These are phyloP conservation scores for Arrhamphus sclerolepis DNA, from an alignment of 2,797 vertebrate genomes.

Conservation along the genomic window DNA sequence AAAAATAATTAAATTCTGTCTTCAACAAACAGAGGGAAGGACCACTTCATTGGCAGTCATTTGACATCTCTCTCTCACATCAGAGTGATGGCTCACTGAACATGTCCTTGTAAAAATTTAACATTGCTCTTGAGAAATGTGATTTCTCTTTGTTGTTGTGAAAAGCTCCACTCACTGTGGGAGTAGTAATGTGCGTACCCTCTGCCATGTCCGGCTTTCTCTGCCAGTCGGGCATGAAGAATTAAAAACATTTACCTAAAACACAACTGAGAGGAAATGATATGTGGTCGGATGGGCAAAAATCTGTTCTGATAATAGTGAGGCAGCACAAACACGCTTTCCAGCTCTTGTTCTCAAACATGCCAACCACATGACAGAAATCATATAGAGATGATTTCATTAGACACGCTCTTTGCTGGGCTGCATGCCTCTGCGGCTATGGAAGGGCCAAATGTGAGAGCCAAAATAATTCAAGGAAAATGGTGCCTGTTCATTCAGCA, in stretches of 20 bases:
- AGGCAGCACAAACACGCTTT: constrained; percentile 5
- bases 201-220: constrained; percentile 31
- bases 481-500: constrained; percentile 24
- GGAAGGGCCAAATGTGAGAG: constrained; percentile 57
- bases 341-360: constrained; percentile 8
- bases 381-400: constrained; percentile 28
- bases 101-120: constrained; percentile 30
- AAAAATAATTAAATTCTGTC: constrained; percentile 29
- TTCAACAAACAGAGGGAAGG: constrained; percentile 11
- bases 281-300: constrained; percentile 12
- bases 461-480: constrained; percentile 37
- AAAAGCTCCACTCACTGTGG: constrained; percentile 39
- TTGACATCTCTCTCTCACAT: constrained; percentile 15
- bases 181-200: constrained; percentile 44
- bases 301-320: constrained; percentile 29
- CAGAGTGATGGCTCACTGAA: constrained; percentile 21
- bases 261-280: constrained; percentile 13
- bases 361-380: constrained; percentile 11
- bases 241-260: constrained; percentile 44
- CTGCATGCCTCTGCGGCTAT: constrained; percentile 54
- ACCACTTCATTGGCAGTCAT: constrained; percentile 14
- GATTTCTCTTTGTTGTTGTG: constrained; percentile 46
- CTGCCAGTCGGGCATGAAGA: constrained; percentile 37
- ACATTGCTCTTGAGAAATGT: constrained; percentile 37
- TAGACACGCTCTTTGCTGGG: constrained; percentile 15